A percentile compares a stretch with the other conserved stretches of the same genome.
These are phyloP conservation scores for Tenualosa thibaudeaui DNA, from an alignment of 2,797 vertebrate species.

Conservation along the genomic window DNA sequence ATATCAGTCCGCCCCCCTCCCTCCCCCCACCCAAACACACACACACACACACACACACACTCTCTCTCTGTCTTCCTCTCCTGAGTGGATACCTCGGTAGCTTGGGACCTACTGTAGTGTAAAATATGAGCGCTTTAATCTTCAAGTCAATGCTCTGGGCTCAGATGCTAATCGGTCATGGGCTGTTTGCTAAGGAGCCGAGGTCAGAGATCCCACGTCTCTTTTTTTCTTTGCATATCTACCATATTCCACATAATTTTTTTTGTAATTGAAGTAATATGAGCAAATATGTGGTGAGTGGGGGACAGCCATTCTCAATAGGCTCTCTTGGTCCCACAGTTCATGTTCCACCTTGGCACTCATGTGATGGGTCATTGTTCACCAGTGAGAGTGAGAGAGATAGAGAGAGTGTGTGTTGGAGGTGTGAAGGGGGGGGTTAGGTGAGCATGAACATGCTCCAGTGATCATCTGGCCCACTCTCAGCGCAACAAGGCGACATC, in stretches of 20 bases:
- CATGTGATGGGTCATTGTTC: background rate
- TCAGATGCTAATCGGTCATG: slow-evolving; percentile 17
- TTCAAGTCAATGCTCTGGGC: background rate
- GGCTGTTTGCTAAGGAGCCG: background rate
- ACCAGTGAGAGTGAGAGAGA: background rate
- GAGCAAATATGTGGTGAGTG: background rate
- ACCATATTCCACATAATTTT: background rate
- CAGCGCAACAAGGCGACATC: background rate
- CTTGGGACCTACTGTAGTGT: background rate
- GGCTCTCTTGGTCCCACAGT: background rate
- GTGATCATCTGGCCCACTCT: background rate
- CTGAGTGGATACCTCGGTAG: background rate
- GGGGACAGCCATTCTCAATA: background rate
- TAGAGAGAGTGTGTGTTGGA: too few species aligned
- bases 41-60: background rate
- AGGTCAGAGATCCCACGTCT: background rate
- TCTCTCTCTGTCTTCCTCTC: background rate
- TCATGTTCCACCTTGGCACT: background rate
- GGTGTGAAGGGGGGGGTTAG: too few species aligned
- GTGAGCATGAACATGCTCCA: too few species aligned
- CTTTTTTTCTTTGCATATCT: background rate
- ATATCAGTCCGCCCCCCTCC: background rate
- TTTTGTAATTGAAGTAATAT: background rate
- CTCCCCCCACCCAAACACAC: background rate
- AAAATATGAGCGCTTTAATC: slow-evolving; percentile 18